A percentile compares a stretch with the other conserved stretches of the same genome.
Conservation (phyloP, 1,140 invertebrate genomes). For the Zaprionus camerounensis region DNA sequence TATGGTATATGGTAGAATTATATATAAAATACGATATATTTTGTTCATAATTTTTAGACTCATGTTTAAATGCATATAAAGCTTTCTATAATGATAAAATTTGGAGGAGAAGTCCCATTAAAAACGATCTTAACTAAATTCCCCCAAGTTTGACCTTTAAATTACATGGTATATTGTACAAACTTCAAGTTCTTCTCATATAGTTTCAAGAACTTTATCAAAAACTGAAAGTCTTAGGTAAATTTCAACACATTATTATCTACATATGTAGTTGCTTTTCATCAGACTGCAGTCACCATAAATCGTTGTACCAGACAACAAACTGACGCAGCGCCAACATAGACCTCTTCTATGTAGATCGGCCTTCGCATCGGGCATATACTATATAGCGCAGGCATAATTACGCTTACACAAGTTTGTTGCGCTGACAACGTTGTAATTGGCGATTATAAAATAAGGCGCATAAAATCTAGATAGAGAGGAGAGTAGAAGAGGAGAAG, state of each 20-base stretch:
- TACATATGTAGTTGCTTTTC: neutral
- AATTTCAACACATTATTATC: neutral
- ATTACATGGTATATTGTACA: too few species aligned
- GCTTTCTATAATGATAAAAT: too few species aligned
- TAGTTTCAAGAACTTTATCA: neutral
- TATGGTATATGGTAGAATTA: too few species aligned
- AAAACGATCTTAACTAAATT: too few species aligned
- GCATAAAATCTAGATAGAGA: neutral
- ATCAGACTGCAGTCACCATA: neutral
- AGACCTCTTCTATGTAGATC: neutral
- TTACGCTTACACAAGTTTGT: conserved; percentile 2
- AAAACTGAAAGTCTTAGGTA: neutral
- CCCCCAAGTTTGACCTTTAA: too few species aligned
- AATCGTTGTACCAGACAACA: neutral
- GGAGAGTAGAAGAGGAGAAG: neutral
- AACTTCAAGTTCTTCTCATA: too few species aligned
- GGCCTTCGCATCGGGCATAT: conserved; percentile 2
- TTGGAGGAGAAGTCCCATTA: too few species aligned
- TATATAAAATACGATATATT: too few species aligned
- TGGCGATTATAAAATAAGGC: conserved; percentile 10
- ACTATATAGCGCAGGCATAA: neutral
- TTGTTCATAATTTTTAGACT: too few species aligned
- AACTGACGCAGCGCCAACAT: neutral
- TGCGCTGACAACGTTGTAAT: conserved; percentile 10
- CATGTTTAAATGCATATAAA: too few species aligned